Percentiles rank a stretch among this genome's conserved stretches.
These are phyloP conservation scores for Microctenopoma steveboyesi DNA, from an alignment of 2,797 vertebrate genomes.

Conservation along the genomic window DNA sequence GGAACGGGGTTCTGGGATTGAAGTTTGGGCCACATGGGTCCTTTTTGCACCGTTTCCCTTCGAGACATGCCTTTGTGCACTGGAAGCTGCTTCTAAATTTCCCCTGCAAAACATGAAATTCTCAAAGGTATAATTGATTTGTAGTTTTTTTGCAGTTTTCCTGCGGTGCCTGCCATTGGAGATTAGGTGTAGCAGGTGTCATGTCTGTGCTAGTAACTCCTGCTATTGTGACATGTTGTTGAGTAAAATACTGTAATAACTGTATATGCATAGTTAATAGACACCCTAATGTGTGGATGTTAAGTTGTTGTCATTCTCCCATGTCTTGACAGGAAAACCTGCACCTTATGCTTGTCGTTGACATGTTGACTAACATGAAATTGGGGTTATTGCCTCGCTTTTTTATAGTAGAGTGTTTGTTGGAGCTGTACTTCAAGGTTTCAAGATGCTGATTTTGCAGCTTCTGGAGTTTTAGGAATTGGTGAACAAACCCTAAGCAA, in stretches of 20 bases:
- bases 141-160: background rate
- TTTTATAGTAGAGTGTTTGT: no score
- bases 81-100: conserved; percentile 11
- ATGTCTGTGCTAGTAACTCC: background rate
- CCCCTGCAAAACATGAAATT: conserved; percentile 4
- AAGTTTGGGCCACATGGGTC: background rate
- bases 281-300: conserved; percentile 1
- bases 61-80: background rate
- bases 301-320: background rate
- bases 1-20: no score
- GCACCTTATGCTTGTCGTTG: conserved; percentile 1
- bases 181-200: background rate
- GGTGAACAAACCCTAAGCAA: conserved; percentile 4
- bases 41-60: conserved; percentile 2
- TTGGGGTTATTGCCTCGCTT: background rate
- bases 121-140: conserved; percentile 4
- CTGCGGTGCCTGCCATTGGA: background rate
- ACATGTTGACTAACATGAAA: conserved; percentile 13
- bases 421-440: background rate
- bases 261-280: background rate
- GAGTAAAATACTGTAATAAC: background rate
- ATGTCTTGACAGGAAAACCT: background rate
- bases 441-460: conserved; percentile 33
- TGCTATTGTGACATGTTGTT: no score
- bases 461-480: conserved; percentile 1